Evolutionary conservation across 2,113 vertebrate species (phyloP), one percentile per base, ranked within the genome.

Genomic region (Struthidea cinerea): DNA sequence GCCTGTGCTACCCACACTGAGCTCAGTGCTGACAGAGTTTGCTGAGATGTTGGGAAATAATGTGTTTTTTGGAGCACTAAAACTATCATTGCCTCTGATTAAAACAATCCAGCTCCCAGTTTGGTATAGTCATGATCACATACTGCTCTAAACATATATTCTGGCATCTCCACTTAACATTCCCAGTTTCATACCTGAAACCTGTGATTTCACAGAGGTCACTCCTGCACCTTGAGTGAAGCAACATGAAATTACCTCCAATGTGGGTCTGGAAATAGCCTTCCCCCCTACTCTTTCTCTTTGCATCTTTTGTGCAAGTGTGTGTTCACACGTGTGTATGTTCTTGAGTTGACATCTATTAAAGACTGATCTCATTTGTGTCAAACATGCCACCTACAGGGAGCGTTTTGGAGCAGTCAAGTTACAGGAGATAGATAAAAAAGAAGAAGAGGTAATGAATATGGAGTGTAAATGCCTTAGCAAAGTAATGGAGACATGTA

Each of bases 401-500:
- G 97, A 98, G 89, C 56, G 8, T 96, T 97, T 97, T 96, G 89
- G 97, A 97, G 93, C 89, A 95, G 92, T 55, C 91, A 97, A 94
- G 97, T 97, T 98, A 96, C 85, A 95, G 95, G 88, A 97, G 95
- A 96, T 65, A 94, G 95, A 89, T 56, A 94, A 94, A 97, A 94
- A 93, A 87, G 87, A 85, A 92, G 86, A 93, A 59, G 96, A 95
- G 87, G 96, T 97, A 98, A 98, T 98, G 98, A 98, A 98, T 98
- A 98, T 98, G 96, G 97, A 98, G 97, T 88, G 89, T 95, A 98
- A 98, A 98, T 96, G 97, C 96, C 97, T 97, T 94, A 97, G 96
- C 95, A 97, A 97, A 98, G 97, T 98, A 98, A 98, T 97, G 97
- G 97, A 98, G 97, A 98, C 95, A 97, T 97, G 97, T 97, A 98